Percentiles rank a stretch among this genome's conserved stretches.
Evolutionary conservation across 2,113 vertebrate genomes (phyloP).

Genomic region (Muntiacus reevesi): DNA sequence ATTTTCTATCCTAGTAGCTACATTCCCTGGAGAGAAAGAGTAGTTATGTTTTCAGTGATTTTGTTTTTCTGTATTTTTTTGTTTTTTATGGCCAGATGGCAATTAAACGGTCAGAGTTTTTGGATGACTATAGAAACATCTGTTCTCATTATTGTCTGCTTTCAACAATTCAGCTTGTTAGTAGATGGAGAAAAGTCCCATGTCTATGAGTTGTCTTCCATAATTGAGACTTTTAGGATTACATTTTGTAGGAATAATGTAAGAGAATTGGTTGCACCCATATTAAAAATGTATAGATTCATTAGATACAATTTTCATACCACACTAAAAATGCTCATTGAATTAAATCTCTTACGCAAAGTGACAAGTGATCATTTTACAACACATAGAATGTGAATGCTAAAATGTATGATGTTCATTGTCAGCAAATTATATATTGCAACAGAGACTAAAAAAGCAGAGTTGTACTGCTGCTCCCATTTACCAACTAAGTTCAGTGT

Average conservation of each 20-base stretch:
- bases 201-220: neutral
- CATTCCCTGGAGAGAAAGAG: neutral
- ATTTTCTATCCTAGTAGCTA: neutral
- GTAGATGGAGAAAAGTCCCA: neutral
- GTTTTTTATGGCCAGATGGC: neutral
- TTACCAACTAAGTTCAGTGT: neutral
- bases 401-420: neutral
- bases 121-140: neutral
- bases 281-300: neutral
- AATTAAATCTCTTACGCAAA: neutral
- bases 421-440: neutral
- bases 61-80: neutral
- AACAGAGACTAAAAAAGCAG: neutral
- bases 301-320: neutral
- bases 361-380: neutral
- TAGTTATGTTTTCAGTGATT: neutral
- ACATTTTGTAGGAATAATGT: neutral
- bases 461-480: neutral
- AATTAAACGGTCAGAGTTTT: constrained; percentile 8
- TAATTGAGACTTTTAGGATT: neutral
- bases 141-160: neutral
- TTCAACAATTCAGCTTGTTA: constrained; percentile 1
- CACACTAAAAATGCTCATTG: neutral
- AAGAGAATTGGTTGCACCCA: neutral
- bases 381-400: neutral